Evolutionary conservation across 35 echinoderm and acorn worm species (phyloP).

Genomic region (Amphiura filiformis): DNA sequence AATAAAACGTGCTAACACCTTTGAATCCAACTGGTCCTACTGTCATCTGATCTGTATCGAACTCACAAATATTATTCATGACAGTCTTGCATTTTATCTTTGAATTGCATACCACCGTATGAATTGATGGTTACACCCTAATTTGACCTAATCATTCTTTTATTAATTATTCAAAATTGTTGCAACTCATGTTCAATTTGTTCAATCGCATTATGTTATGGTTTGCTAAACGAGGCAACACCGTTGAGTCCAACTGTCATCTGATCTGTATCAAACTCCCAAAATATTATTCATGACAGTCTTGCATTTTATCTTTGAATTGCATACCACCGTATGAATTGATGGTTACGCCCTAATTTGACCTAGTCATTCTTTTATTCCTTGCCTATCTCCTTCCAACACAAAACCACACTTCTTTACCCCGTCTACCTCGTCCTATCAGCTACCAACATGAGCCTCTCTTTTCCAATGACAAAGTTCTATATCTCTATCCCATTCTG

Average conservation of each 20-base stretch:
- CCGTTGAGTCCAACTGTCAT: too few relatives aligned
- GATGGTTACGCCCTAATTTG: neutral
- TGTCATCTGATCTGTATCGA: too few relatives aligned
- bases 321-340: neutral
- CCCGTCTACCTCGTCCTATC: neutral
- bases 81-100: neutral
- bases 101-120: neutral
- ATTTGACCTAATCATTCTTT: too few relatives aligned
- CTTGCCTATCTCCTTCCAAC: neutral
- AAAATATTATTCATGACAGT: too few relatives aligned
- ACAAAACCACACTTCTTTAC: neutral
- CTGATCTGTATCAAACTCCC: too few relatives aligned
- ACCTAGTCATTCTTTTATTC: neutral
- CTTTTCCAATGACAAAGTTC: neutral
- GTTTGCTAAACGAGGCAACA: too few relatives aligned
- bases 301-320: neutral
- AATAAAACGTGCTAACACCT: neutral
- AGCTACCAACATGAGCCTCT: neutral
- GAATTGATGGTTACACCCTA: too few relatives aligned
- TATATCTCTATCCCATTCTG: neutral
- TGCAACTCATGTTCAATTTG: too few relatives aligned
- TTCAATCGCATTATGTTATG: too few relatives aligned
- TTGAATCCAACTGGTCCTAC: neutral
- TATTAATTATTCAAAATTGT: too few relatives aligned
- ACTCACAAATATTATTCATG: neutral